phyloP scores from a whole-genome alignment of 2,113 vertebrate species.

The Phrynosoma platyrhinos region DNA sequence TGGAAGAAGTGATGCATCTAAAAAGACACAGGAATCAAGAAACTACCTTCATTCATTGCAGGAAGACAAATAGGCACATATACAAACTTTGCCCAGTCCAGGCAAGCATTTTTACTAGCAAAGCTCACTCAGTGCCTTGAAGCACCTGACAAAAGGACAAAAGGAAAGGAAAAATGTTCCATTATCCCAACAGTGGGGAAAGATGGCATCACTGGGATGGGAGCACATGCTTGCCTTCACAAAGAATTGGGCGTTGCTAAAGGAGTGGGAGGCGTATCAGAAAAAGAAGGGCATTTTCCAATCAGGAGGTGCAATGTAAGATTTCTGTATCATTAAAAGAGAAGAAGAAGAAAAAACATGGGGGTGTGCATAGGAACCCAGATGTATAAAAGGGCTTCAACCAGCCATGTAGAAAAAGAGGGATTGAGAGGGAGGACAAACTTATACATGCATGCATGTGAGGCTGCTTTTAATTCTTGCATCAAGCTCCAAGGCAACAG shows the following conservation, averaged over 20 bases:
- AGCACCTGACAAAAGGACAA: background rate
- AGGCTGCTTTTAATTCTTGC: constrained; percentile 24
- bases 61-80: too few species aligned
- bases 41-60: fast-evolving
- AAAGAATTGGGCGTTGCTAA: background rate
- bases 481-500: background rate
- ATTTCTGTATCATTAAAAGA: constrained; percentile 48
- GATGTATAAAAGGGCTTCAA: constrained; percentile 48
- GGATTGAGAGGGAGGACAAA: background rate
- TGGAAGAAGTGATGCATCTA: background rate
- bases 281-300: fast-evolving
- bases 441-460: background rate
- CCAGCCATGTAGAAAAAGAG: background rate
- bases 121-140: background rate
- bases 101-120: background rate
- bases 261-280: background rate
- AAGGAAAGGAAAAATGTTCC: background rate
- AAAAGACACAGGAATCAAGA: background rate
- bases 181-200: background rate
- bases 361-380: background rate
- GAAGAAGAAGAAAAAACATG: background rate
- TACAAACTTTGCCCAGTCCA: fast-evolving
- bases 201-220: fast-evolving
- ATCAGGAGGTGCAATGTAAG: constrained; percentile 39
- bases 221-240: fast-evolving